A percentile compares a stretch with the other conserved stretches of the same genome.
Conservation (phyloP, 2,113 vertebrate species). For the Corythoichthys intestinalis region DNA sequence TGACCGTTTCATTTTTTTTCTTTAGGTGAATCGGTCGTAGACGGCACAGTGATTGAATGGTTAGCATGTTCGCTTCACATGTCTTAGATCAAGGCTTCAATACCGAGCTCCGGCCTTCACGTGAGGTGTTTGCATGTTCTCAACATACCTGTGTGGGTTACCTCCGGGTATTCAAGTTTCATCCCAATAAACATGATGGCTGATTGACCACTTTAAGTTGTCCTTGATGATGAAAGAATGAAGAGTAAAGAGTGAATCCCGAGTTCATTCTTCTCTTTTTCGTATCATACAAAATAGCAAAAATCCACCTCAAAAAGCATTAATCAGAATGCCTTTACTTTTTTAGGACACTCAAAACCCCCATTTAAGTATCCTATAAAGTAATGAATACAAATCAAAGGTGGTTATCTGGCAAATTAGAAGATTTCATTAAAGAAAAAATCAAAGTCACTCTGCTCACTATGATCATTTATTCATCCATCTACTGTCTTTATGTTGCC, state of each 20-base stretch:
- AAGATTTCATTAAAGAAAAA: constrained; percentile 28
- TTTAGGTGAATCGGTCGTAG: no score
- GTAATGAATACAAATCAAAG: constrained; percentile 47
- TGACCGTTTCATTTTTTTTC: no score
- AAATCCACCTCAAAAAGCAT: constrained; percentile 28
- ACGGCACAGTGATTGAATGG: no score
- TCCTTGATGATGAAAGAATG: not conserved
- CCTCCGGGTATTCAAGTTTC: no score
- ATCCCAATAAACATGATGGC: not conserved
- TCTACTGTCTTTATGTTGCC: not conserved
- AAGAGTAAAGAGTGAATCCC: constrained; percentile 11
- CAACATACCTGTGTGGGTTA: no score
- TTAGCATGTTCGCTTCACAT: no score
- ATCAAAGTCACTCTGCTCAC: not conserved
- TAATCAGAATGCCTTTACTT: constrained; percentile 14
- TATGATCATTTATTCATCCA: not conserved
- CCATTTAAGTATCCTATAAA: constrained; percentile 48
- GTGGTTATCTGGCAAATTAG: constrained; percentile 31
- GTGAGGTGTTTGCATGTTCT: no score
- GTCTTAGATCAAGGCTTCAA: no score
- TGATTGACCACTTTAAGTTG: not conserved
- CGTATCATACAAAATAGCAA: constrained; percentile 15
- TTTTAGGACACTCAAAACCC: constrained; percentile 2
- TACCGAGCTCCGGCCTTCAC: no score
- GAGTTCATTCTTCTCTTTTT: constrained; percentile 36